Percentiles rank a stretch among this genome's conserved stretches.
Conservation (phyloP, 23 tunicate species). For the Styela clava region DNA sequence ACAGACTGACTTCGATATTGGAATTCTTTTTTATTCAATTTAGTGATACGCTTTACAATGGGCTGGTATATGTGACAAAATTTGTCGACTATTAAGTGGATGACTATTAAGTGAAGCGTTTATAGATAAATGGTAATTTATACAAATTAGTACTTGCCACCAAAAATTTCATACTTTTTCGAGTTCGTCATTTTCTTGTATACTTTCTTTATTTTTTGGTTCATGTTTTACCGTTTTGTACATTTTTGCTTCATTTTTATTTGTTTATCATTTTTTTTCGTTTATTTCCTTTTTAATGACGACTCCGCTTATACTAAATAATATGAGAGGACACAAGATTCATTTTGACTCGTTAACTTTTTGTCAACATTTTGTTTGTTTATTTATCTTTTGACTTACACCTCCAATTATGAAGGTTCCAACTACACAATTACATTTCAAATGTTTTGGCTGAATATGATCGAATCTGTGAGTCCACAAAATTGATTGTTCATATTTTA, state of each 20-base stretch:
- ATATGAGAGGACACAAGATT: background rate
- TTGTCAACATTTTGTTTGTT: background rate
- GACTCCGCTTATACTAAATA: background rate
- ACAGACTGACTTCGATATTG: too few relatives aligned
- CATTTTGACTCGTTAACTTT: background rate
- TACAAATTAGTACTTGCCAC: background rate
- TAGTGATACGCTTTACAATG: too few relatives aligned
- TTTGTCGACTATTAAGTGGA: too few relatives aligned
- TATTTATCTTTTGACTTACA: background rate
- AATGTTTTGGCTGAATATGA: too few relatives aligned
- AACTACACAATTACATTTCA: background rate
- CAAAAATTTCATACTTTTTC: too few relatives aligned
- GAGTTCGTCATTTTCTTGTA: background rate
- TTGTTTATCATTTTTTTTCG: background rate
- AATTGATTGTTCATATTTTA: too few relatives aligned
- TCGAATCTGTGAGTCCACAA: too few relatives aligned
- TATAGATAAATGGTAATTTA: too few relatives aligned
- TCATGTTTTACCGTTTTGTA: background rate
- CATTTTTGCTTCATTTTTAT: background rate
- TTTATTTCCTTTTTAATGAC: background rate
- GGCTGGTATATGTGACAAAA: too few relatives aligned
- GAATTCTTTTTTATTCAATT: too few relatives aligned
- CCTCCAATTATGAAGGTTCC: background rate
- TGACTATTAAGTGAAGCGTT: too few relatives aligned
- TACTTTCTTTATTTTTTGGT: background rate